Evolutionary conservation across 1,140 invertebrate species (phyloP), one percentile per base, ranked within the genome.

Genomic region (Leptinotarsa undecemlineata): DNA sequence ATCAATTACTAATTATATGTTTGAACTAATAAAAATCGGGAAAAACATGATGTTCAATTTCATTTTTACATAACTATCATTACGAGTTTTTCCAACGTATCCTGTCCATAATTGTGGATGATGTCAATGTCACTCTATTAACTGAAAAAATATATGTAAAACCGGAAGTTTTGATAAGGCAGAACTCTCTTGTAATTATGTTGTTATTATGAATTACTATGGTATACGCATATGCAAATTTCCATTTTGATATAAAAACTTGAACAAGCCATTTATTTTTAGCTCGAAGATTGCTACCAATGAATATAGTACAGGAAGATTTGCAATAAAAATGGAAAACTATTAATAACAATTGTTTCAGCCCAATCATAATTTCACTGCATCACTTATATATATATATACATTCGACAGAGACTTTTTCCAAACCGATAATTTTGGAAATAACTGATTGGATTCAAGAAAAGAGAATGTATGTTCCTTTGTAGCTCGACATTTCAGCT

Each of bases 101-200:
- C 70, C 23, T 57, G 51, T 62, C 19, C 21, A n/a, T 57, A 57
- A 57, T 57, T 57, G 51, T 57, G 51, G 4, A 57, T 57, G 51
- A 57, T 57, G 15, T 57, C 70, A 60, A 71, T 61, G 70, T 57
- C 61, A 61, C 57, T n/a, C 20, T 8, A 66, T 23, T 66, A 66
- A 57, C 17, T 19, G 21, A 66, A 66, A 64, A 66, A 66, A 66
- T 23, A 57, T 57, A 57, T 15, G 15, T 23, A 15, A 64, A 66
- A 66, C 63, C 20, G 63, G 63, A 66, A 66, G 63, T 21, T 66
- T 66, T 66, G 63, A 66, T 66, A 66, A 66, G 15, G 63, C 21
- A 20, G n/a, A 66, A 66, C 63, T 20, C 15, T n/a, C 23, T 71
- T 71, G 48, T 61, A 61, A 51, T 51, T 51, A 57, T 60, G 48